Conservation (phyloP, 2,888 invertebrate genomes). For the Leucania comma region DNA sequence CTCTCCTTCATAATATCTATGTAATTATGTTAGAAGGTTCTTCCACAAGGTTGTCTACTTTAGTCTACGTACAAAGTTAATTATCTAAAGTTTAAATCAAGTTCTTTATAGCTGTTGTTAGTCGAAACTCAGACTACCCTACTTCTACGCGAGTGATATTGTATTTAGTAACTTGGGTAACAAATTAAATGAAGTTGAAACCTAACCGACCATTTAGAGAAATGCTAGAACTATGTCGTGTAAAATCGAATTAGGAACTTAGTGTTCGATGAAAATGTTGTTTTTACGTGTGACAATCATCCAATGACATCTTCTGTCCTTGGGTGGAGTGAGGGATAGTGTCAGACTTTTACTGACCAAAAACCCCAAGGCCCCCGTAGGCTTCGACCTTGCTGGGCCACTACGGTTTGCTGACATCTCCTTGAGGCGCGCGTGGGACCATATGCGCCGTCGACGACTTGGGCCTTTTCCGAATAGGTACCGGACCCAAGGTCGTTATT, state of each 20-base stretch:
- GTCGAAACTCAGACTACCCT: conserved; percentile 28
- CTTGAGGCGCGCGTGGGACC: too few species aligned
- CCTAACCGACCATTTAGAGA: neutral
- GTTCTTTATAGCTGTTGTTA: conserved; percentile 35
- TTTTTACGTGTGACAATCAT: too few species aligned
- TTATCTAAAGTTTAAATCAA: conserved; percentile 55
- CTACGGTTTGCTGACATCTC: too few species aligned
- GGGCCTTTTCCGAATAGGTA: too few species aligned
- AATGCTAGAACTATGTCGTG: conserved; percentile 17
- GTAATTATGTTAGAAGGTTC: conserved; percentile 36
- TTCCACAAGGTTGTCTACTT: conserved; percentile 21
- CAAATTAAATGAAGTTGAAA: conserved; percentile 39
- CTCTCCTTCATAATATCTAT: neutral
- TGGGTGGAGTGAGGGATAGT: too few species aligned
- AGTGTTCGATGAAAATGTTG: conserved; percentile 5
- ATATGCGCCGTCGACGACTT: too few species aligned
- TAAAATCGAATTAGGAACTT: conserved; percentile 1
- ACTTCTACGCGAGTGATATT: conserved; percentile 39
- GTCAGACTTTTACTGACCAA: too few species aligned
- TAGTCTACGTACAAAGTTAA: conserved; percentile 42
- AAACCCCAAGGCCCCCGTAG: too few species aligned
- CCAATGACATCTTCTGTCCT: too few species aligned
- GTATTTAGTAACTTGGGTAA: conserved; percentile 33
- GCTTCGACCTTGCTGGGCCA: too few species aligned
- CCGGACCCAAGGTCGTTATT: too few species aligned